Conservation (phyloP, 2,888 invertebrate species). For the Pristionchus japonicus region DNA sequence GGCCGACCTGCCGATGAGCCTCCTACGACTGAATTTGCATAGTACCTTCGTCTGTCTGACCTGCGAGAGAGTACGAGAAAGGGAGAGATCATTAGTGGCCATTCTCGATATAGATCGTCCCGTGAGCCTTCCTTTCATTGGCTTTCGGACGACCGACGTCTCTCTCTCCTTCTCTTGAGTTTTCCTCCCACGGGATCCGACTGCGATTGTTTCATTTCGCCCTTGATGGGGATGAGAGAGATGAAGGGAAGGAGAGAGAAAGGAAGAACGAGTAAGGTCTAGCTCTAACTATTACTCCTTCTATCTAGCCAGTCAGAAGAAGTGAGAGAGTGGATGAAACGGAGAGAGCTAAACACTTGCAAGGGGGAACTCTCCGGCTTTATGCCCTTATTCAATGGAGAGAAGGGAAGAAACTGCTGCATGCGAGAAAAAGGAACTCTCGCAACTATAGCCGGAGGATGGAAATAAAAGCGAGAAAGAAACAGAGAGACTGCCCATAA, state of each 20-base stretch:
- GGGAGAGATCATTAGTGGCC: background rate
- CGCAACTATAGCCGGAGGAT: slow-evolving; percentile 2
- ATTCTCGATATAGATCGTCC: slow-evolving; percentile 27
- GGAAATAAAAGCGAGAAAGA: background rate
- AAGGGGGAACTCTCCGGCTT: slow-evolving; percentile 10
- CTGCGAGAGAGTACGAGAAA: background rate
- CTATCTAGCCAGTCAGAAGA: background rate
- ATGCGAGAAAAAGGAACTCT: slow-evolving; percentile 12
- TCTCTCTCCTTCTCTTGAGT: background rate
- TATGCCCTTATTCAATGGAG: slow-evolving; percentile 35
- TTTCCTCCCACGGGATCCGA: slow-evolving; percentile 39
- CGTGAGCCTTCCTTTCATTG: slow-evolving; percentile 15
- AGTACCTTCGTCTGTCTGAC: background rate
- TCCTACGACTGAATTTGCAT: background rate
- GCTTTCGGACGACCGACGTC: slow-evolving; percentile 15
- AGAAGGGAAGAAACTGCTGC: background rate
- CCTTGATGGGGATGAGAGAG: background rate
- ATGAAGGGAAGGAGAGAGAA: background rate
- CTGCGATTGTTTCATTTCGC: slow-evolving; percentile 35
- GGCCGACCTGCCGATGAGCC: background rate
- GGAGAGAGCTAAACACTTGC: background rate
- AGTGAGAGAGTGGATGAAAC: background rate
- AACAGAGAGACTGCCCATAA: background rate
- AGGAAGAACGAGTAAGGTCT: background rate
- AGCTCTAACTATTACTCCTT: background rate